Base-by-base conservation (phyloP, 1,140 invertebrate species). In the Scylla paramamosain region DNA sequence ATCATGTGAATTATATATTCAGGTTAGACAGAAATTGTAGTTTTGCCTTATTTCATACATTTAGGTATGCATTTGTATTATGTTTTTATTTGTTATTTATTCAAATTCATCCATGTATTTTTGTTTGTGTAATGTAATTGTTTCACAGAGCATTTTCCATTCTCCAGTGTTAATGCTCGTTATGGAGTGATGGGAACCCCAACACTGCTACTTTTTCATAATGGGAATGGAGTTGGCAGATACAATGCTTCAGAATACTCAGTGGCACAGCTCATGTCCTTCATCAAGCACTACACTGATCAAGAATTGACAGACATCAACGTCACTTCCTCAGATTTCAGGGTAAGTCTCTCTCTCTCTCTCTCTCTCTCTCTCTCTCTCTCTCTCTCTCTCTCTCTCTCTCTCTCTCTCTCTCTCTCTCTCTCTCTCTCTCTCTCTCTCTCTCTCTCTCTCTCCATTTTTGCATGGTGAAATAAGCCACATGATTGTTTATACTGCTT, bases 161-260 rank as follows among this genome's bases (percentile, higher is more conserved):
- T 89, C 77, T 77, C n/a, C 91, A 97, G 97, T 92, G 96, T 99
- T 52, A 99, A 99, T 97, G 98, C 99, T 0, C 98, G 99, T 96
- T 99, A 99, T 97, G 99, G 99, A 29, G 98, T 99, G 96, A 98
- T 99, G n/a, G 98, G 98, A 29, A 98, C 99, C 39, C 99, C 99
- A 77, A 99, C 99, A 59, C 97, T 99, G 16, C 98, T 99, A 97
- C 97, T 99, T 92, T 99, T 99, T 96, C 99, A 99, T 96, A 99
- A 99, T 97, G 98, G 98, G 0, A 98, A 98, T 96, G 98, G 98
- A 39, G 98, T 98, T 46, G 98, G 98, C 0, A 98, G 98, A 97
- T 99, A 98, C 96, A 99, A 99, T 97, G 98, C 98, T 29, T 98
- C 98, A 16, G 98, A 98, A 90, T 98, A 98, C 96, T 98, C 98